Base-by-base conservation (phyloP, 2,113 vertebrate species). In the Pseudopodoces humilis region DNA sequence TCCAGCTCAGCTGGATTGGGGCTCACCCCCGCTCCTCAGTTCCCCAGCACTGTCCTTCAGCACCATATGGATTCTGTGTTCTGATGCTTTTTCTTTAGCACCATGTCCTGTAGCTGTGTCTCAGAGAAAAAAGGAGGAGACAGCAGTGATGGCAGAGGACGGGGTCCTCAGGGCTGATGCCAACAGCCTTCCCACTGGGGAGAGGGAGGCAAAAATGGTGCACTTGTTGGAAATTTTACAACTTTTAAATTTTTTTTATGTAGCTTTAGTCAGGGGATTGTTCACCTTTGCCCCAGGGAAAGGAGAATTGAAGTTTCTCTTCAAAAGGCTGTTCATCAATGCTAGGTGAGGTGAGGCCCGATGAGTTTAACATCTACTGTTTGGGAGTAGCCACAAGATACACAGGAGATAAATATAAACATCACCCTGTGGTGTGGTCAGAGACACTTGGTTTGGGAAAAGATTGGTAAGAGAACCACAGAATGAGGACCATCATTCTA, bases 31-130 rank as follows among this genome's bases (percentile, higher is more conserved):
- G 11, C 35, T 41, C 43, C 35, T 59, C 35, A 1, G 0, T 28
- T n/a, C 28, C 43, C n/a, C 1, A 2, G 23, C 0, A 0, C 64
- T 3, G 0, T 81, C 43, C 22, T 47, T 33, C 43, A 58, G 52
- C 64, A 69, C 35, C 30, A 18, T 44, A 7, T n/a, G 35, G 30
- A n/a, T 33, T 49, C 53, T 22, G 41, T 65, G 78, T n/a, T n/a
- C 59, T 4, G 0, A 15, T 1, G 2, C 23, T n/a, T 81, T 58
- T 58, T n/a, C 79, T 69, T 69, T 56, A 59, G 79, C 23, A 49
- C 30, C 23, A 3, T 3, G 4, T 28, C 30, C 44, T 50, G 43
- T 30, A n/a, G 30, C 30, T 11, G 1, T 30, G 37, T 59, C 44
- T 76, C 1, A 0, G 71, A 59, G 44, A 31, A 31, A 35, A 58